Percentiles rank a stretch among this genome's conserved stretches.
phyloP scores from a whole-genome alignment of 2,113 vertebrate species.

The Pogona vitticeps region DNA sequence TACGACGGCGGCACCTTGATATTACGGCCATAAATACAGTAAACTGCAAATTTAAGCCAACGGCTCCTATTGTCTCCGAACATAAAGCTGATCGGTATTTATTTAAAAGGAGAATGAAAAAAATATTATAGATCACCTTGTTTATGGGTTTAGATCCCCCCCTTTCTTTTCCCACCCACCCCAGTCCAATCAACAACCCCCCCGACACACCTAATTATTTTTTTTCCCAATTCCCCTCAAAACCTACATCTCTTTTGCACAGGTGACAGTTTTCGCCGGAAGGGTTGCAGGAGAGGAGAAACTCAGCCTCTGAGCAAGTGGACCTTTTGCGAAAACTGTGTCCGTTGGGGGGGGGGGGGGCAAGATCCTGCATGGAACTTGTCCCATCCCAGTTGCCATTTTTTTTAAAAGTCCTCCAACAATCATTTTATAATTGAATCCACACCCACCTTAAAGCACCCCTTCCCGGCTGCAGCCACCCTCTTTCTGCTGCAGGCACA shows the following conservation, averaged over 20 bases:
- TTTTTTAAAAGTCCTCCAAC: no score
- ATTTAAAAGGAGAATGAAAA: conserved; percentile 98
- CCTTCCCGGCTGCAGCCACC: no score
- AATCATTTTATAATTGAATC: not conserved
- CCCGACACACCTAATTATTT: conserved; percentile 6
- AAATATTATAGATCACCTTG: conserved; percentile 99
- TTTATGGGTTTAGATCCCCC: conserved; percentile 95
- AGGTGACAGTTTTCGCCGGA: not conserved
- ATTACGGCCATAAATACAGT: conserved; percentile 99
- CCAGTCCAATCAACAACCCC: conserved; percentile 70
- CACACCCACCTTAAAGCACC: no score
- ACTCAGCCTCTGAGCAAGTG: not conserved
- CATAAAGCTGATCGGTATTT: conserved; percentile 99
- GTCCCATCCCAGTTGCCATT: not conserved
- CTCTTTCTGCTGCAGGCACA: no score
- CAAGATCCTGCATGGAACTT: no score
- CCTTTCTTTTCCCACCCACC: conserved; percentile 52
- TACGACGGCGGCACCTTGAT: conserved; percentile 99
- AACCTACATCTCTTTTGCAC: not conserved
- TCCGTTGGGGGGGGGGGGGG: no score
- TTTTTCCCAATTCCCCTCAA: not conserved
- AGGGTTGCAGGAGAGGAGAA: no score
- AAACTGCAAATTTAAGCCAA: conserved; percentile 99
- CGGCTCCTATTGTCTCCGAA: conserved; percentile 99
- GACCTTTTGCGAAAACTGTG: no score